phyloP scores from a whole-genome alignment of 2,113 vertebrate genomes.

The Dolichallabes microphthalmus region DNA sequence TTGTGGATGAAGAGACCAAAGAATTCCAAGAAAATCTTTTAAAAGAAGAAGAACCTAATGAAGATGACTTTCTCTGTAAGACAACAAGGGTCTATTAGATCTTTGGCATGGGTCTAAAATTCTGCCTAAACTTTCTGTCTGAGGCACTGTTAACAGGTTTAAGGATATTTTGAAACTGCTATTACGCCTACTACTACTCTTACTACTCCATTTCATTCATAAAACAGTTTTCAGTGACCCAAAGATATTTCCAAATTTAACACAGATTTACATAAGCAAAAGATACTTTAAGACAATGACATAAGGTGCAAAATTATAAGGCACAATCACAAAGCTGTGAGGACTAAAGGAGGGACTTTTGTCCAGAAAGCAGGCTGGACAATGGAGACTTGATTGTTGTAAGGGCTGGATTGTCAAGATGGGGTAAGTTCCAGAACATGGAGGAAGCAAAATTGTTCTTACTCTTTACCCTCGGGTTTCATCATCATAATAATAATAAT shows the following conservation, averaged over 20 bases:
- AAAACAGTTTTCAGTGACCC: background rate
- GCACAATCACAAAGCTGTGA: background rate
- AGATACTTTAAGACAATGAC: background rate
- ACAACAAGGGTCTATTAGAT: too few species aligned
- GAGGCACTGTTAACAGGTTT: background rate
- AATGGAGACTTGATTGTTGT: background rate
- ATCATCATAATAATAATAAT: too few species aligned
- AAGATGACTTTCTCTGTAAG: conserved; percentile 6
- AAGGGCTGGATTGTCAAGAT: background rate
- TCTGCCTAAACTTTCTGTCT: background rate
- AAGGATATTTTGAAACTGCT: background rate
- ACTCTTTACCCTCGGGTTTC: background rate
- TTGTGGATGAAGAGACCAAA: background rate
- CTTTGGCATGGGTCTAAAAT: background rate
- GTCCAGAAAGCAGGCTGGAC: background rate
- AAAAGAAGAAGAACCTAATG: background rate
- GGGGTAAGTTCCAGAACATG: background rate
- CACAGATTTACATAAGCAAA: background rate
- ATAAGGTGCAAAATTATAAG: background rate
- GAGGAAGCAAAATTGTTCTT: background rate
- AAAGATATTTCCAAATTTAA: background rate
- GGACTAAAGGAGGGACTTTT: background rate
- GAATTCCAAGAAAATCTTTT: background rate
- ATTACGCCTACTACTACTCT: background rate
- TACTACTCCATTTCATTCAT: background rate